Base-by-base conservation (phyloP, 2,888 invertebrate species). In the Bunonema sp. region DNA sequence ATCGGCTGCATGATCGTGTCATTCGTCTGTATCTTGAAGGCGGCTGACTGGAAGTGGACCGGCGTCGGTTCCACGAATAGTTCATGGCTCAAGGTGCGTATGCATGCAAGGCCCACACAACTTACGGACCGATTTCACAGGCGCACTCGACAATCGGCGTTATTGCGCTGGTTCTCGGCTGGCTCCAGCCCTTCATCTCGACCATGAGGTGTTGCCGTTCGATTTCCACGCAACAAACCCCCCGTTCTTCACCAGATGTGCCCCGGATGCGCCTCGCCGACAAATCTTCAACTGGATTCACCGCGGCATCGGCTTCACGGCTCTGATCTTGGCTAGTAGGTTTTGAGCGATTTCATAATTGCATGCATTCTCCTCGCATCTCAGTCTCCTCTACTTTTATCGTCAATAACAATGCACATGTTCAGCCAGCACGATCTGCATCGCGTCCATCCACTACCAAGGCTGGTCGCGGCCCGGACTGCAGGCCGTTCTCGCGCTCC, bases 231-330 rank as follows among this genome's bases (percentile, higher is more conserved):
- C 8, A 21, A 8, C 7, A 10, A 34, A 4, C 21, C 8, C 20
- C 18, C 4, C 4, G 21, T 20, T 10, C 19, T 20, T 35, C 26
- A 5, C 36, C 33, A 44, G 56, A 34, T 56, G 56, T 37, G 45
- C 46, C 3, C 54, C 57, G 7, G 43, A 49, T 12, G 46, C 51
- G 37, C 47, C 52, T 19, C 42, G 50, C 32, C 41, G 57, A 7
- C 52, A 50, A n/a, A 40, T 52, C 32, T 57, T 57, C 49, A 57
- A 57, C 33, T 53, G 51, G 46, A 39, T 50, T 29, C 57, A 57
- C 43, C 34, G 57, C 12, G 36, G 34, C 10, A 53, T 57, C 33
- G 57, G 57, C 37, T 42, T 57, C 1, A 21, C 42, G 0, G 48
- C 57, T 1, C 47, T 51, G 35, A 16, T 43, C 30, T 34, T 54